A percentile compares a stretch with the other conserved stretches of the same genome.
These are phyloP conservation scores for Morbakka virulenta DNA, from an alignment of 30 jellyfish, hydroid and myxozoan species.

Conservation along the genomic window DNA sequence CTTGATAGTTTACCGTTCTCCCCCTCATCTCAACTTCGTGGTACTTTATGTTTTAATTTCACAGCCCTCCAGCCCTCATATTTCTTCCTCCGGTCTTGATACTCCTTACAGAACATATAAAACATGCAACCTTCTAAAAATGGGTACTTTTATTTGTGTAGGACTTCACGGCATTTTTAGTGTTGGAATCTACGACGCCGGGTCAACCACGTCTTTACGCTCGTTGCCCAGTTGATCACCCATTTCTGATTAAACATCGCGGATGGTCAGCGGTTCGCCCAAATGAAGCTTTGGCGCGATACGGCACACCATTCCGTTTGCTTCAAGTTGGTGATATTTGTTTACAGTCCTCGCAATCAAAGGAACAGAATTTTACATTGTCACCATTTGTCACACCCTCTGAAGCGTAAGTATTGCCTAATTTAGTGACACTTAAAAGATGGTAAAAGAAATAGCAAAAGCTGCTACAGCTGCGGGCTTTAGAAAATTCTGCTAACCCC, in stretches of 20 bases:
- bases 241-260: slow-evolving; percentile 76
- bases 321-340: slow-evolving; percentile 78
- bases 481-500: too few relatives aligned
- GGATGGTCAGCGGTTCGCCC: slow-evolving; percentile 97
- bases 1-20: too few relatives aligned
- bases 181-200: slow-evolving; percentile 87
- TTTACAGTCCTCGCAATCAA: slow-evolving; percentile 59
- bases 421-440: too few relatives aligned
- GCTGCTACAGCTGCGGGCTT: neutral
- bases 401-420: slow-evolving; percentile 70
- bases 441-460: too few relatives aligned
- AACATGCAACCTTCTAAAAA: too few relatives aligned
- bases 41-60: too few relatives aligned
- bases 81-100: too few relatives aligned
- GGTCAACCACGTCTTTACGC: slow-evolving; percentile 83
- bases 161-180: too few relatives aligned
- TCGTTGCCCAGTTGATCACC: slow-evolving; percentile 85
- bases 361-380: slow-evolving; percentile 53
- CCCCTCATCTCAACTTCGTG: too few relatives aligned
- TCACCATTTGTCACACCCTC: slow-evolving; percentile 84
- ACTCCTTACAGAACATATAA: too few relatives aligned
- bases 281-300: slow-evolving; percentile 88
- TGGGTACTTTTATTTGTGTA: too few relatives aligned
- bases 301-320: slow-evolving; percentile 77
- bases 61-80: too few relatives aligned